Evolutionary conservation across 2,888 invertebrate species (phyloP).

Genomic region (Platycnemis pennipes): DNA sequence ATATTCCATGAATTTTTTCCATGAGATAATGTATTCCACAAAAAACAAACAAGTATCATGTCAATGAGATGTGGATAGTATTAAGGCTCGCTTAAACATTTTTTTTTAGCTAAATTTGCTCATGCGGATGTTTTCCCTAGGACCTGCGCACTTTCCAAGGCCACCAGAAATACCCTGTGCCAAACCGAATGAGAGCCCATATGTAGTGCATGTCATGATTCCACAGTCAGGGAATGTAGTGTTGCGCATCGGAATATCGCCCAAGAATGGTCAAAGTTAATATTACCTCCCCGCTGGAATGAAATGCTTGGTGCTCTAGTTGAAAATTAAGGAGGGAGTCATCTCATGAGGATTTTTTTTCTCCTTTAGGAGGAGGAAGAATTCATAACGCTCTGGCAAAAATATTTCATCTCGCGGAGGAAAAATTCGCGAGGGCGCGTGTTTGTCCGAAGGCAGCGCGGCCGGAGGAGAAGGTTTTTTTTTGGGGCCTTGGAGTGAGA

Average conservation of each 20-base stretch:
- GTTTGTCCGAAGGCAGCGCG: neutral
- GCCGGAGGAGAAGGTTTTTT: neutral
- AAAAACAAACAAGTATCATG: no score
- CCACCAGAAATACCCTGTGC: no score
- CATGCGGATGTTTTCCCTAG: no score
- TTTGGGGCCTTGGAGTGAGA: neutral
- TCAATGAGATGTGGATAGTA: no score
- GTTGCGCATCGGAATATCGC: neutral
- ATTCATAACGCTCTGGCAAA: neutral
- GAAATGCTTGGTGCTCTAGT: neutral
- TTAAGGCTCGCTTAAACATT: no score
- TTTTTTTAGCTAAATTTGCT: no score
- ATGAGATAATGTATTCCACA: no score
- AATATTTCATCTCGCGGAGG: conserved; percentile 13
- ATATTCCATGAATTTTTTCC: no score
- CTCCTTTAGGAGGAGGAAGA: neutral
- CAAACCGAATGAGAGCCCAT: no score
- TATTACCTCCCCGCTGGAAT: neutral
- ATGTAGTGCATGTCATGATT: no score
- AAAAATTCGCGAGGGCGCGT: neutral
- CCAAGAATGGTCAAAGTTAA: neutral
- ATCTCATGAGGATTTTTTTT: neutral
- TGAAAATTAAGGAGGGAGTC: neutral
- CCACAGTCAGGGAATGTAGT: no score
- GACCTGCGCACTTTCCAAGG: no score